Evolutionary conservation across 2,113 vertebrate genomes (phyloP).

Genomic region (Oophaga pumilio): DNA sequence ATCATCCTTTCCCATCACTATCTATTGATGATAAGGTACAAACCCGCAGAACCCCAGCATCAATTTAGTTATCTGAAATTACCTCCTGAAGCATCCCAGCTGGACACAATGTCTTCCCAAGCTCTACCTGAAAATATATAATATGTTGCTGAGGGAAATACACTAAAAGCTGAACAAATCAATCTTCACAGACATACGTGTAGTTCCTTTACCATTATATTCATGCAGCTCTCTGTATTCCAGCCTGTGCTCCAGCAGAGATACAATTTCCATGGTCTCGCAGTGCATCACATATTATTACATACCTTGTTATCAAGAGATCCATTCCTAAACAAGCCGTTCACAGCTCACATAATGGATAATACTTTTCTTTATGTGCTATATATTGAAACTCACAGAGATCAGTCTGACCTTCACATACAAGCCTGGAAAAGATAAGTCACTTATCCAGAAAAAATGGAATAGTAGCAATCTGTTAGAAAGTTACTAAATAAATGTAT

Average conservation of each 20-base stretch:
- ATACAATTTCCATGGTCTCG: constrained; percentile 11
- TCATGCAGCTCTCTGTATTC: background rate
- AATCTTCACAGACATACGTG: constrained; percentile 46
- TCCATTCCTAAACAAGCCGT: background rate
- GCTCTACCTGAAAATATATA: constrained; percentile 26
- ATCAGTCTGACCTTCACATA: constrained; percentile 4
- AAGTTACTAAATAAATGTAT: no score
- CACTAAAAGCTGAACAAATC: constrained; percentile 37
- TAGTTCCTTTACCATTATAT: constrained; percentile 10
- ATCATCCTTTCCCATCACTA: background rate
- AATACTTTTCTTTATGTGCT: background rate
- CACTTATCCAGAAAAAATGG: background rate
- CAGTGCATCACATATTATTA: constrained; percentile 20
- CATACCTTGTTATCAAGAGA: background rate
- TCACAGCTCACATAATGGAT: background rate
- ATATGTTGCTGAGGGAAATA: constrained; percentile 27
- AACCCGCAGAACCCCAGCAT: background rate
- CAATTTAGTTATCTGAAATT: constrained; percentile 43
- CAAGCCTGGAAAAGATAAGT: background rate
- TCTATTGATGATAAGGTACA: background rate
- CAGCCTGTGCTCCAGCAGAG: constrained; percentile 4
- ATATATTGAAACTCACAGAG: background rate
- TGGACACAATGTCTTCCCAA: constrained; percentile 24
- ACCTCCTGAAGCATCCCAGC: constrained; percentile 34
- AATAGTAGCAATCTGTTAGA: no score